These are phyloP conservation scores for Psococerastis gibbosa DNA, from an alignment of 2,888 invertebrate genomes.

Conservation along the genomic window DNA sequence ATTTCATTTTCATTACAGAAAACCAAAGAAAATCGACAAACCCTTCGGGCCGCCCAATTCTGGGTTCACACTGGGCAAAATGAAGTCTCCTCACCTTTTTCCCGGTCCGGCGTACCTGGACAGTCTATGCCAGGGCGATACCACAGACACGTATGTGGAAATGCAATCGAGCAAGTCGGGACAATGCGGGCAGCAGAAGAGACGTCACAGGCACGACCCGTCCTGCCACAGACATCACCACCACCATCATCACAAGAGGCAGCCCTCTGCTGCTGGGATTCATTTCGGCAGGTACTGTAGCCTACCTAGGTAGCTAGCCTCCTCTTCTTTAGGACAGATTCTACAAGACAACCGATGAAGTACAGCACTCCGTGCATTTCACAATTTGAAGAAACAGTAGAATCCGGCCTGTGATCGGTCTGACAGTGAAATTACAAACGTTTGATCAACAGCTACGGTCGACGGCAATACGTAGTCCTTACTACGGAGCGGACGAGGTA, in stretches of 20 bases:
- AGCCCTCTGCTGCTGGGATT: neutral
- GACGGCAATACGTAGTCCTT: too few relatives aligned
- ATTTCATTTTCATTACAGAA: constrained; percentile 7
- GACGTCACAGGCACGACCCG: constrained; percentile 14
- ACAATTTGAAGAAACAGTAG: too few relatives aligned
- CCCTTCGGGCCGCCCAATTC: constrained; percentile 6
- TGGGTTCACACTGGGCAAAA: constrained; percentile 8
- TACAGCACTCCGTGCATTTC: too few relatives aligned
- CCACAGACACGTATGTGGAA: constrained; percentile 21
- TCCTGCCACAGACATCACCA: constrained; percentile 16
- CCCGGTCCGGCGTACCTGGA: constrained; percentile 17
- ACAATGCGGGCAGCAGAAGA: constrained; percentile 11
- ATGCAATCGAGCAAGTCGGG: constrained; percentile 17
- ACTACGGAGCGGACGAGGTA: too few relatives aligned
- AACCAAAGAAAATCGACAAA: constrained; percentile 10
- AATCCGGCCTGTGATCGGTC: too few relatives aligned
- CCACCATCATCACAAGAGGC: constrained; percentile 13
- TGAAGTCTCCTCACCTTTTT: constrained; percentile 12
- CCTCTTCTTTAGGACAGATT: too few relatives aligned
- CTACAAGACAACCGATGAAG: too few relatives aligned
- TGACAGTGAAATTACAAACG: too few relatives aligned
- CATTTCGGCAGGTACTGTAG: constrained; percentile 2
- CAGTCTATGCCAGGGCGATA: constrained; percentile 19
- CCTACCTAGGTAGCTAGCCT: too few relatives aligned
- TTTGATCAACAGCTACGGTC: too few relatives aligned